Evolutionary conservation across 1,140 invertebrate genomes (phyloP), one percentile per base, ranked within the genome.

Genomic region (Frieseomelitta varia): DNA sequence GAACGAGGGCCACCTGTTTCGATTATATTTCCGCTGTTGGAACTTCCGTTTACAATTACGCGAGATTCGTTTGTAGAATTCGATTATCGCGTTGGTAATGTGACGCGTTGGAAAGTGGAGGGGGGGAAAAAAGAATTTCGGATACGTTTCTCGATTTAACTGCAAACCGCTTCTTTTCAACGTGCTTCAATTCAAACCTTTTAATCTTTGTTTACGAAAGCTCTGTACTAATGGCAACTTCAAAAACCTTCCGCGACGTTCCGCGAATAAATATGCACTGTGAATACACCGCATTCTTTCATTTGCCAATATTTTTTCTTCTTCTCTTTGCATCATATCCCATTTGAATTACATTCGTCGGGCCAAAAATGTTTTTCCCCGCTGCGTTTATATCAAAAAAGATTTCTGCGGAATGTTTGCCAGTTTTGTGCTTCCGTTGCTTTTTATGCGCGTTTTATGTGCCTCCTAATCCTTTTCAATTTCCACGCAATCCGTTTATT

Each of bases 101-200:
- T 6, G 4, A 88, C 53, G 79, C 78, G 39, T 74, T 74, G 47
- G 53, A 72, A 58, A n/a, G n/a, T n/a, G n/a, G n/a, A n/a, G n/a
- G n/a, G n/a, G 24, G 17, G 2, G 55, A 27, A 30, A 27, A 47
- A 47, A 61, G 6, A n/a, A 67, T 68, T 77, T 39, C 19, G 75
- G 77, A 84, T 86, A 83, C 81, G 76, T 85, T 79, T 87, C 73
- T 67, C 73, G 67, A 79, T 85, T 90, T 85, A 90, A 63, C 63
- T 47, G 65, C 17, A 77, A 47, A 83, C 61, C 79, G 72, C 77
- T 85, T 68, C 85, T 89, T 85, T 87, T 82, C 80, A 72, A 30
- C 76, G 77, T 83, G 80, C 65, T 63, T 65, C 68, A 30, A 1
- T 80, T 74, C 58, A 55, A 83, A 87, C 83, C 77, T 85, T 89